These are phyloP conservation scores for Papilio dardanus DNA, from an alignment of 1,140 invertebrate genomes.

Conservation along the genomic window DNA sequence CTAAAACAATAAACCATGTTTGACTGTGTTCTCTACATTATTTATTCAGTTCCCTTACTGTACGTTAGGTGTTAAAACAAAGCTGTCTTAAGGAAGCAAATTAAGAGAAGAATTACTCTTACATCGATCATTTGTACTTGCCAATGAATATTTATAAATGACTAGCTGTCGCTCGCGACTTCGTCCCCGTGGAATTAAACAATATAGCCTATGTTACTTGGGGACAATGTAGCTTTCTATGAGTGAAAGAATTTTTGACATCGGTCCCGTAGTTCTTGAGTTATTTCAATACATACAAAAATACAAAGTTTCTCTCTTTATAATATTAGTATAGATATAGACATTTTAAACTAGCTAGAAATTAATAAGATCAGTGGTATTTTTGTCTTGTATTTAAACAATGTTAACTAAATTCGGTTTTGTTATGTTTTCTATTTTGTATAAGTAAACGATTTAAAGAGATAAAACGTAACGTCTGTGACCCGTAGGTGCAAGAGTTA, in stretches of 20 bases:
- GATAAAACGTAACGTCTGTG: background rate
- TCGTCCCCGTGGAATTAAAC: too few relatives aligned
- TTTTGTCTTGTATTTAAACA: background rate
- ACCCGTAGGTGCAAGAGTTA: background rate
- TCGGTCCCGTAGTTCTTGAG: too few relatives aligned
- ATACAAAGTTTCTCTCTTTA: too few relatives aligned
- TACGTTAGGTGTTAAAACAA: background rate
- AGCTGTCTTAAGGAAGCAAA: background rate
- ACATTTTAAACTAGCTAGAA: too few relatives aligned
- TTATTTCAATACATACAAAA: too few relatives aligned
- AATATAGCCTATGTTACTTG: too few relatives aligned
- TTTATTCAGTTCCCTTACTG: conserved; percentile 46
- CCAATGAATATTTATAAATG: background rate
- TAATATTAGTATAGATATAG: too few relatives aligned
- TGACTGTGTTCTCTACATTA: conserved; percentile 66
- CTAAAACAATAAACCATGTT: conserved; percentile 77
- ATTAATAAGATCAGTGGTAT: too few relatives aligned
- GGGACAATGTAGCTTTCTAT: too few relatives aligned
- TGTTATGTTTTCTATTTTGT: background rate
- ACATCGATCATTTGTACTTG: background rate
- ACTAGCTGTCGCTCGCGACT: too few relatives aligned
- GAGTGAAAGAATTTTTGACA: too few relatives aligned
- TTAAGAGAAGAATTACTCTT: background rate
- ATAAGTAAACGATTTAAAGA: background rate
- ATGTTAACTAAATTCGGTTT: conserved; percentile 2